A percentile compares a stretch with the other conserved stretches of the same genome.
Evolutionary conservation across 2,888 invertebrate species (phyloP).

Genomic region (Odontomyia ornata): DNA sequence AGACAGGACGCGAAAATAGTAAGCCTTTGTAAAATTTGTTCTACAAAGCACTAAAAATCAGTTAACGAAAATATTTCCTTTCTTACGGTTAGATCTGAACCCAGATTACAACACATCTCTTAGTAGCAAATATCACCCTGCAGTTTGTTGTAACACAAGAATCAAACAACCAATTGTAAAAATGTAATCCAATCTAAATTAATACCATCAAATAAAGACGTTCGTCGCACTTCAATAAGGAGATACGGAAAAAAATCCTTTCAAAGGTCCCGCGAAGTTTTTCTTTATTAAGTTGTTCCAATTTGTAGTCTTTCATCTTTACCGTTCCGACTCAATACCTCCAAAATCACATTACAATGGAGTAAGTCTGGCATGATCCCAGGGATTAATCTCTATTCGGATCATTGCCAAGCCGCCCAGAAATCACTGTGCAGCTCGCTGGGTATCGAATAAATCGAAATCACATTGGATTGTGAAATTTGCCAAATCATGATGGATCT

Average conservation of each 20-base stretch:
- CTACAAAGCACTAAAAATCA: too few species aligned
- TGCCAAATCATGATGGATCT: slow-evolving; percentile 25
- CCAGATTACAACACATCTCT: too few species aligned
- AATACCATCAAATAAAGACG: slow-evolving; percentile 20
- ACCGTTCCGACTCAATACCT: slow-evolving; percentile 39
- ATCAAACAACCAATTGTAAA: too few species aligned
- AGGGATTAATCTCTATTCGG: slow-evolving; percentile 33
- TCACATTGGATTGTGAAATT: slow-evolving; percentile 18
- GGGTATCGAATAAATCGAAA: slow-evolving; percentile 40
- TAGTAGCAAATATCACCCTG: too few species aligned
- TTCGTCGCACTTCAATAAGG: not conserved
- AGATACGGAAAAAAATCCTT: slow-evolving; percentile 22
- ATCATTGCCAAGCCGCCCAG: slow-evolving; percentile 27
- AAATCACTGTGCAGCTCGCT: slow-evolving; percentile 1
- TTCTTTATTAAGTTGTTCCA: slow-evolving; percentile 38
- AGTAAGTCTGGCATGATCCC: slow-evolving; percentile 28
- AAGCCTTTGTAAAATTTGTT: too few species aligned
- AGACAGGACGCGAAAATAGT: too few species aligned
- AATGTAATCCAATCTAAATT: slow-evolving; percentile 17
- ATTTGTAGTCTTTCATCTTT: slow-evolving; percentile 40
- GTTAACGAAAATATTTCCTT: too few species aligned
- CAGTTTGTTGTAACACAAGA: too few species aligned
- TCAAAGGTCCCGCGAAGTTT: slow-evolving; percentile 30
- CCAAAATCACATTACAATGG: slow-evolving; percentile 38
- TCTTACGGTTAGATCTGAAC: too few species aligned